These are phyloP conservation scores for Conomelus anceps DNA, from an alignment of 2,888 invertebrate species.

Conservation along the genomic window DNA sequence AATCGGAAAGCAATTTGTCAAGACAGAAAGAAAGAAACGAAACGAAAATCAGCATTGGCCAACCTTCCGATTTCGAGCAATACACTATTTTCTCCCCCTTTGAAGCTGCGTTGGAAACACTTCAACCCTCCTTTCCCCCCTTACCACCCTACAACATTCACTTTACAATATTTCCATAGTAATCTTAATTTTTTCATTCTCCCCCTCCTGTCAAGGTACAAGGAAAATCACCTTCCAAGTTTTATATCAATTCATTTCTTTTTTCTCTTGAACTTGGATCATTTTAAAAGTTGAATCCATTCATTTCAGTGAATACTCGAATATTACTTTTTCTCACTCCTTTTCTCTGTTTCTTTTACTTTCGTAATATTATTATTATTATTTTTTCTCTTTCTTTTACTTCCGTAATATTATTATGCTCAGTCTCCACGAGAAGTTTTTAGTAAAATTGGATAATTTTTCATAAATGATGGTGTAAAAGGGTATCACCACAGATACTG, in stretches of 20 bases:
- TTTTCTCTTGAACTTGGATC: background rate
- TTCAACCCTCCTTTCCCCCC: background rate
- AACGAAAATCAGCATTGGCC: background rate
- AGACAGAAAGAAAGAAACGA: background rate
- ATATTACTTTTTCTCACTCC: background rate
- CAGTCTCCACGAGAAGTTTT: no score
- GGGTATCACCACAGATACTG: no score
- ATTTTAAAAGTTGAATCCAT: background rate
- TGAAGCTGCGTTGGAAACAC: background rate
- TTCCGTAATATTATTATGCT: no score
- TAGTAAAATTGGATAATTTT: no score
- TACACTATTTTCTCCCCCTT: background rate
- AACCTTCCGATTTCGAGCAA: background rate
- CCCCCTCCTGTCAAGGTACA: background rate
- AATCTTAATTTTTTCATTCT: background rate
- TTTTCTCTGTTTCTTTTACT: background rate
- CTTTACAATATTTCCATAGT: background rate
- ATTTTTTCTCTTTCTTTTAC: no score
- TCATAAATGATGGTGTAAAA: no score
- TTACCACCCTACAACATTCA: background rate
- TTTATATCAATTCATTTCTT: background rate
- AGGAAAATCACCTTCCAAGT: background rate
- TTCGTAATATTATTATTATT: background rate
- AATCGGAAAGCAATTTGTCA: slow-evolving; percentile 38
- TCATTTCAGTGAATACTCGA: background rate